phyloP scores from a whole-genome alignment of 2,888 invertebrate genomes.

The Tetranychus piercei region DNA sequence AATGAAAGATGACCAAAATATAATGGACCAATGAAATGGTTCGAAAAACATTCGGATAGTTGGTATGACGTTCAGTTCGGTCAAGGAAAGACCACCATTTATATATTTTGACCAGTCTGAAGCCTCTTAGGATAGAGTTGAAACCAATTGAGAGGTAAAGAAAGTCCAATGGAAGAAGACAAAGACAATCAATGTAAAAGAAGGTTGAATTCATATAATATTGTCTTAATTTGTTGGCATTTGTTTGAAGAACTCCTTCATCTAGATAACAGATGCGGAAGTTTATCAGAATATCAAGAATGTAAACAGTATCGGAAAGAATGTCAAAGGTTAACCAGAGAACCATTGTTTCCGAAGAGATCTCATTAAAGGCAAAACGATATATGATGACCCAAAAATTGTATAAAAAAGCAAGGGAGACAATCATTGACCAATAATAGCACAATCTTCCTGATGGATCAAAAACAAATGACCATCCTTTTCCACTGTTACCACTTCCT shows the following conservation, averaged over 20 bases:
- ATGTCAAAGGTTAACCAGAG: constrained; percentile 96
- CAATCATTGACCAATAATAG: constrained; percentile 94
- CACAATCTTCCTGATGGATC: constrained; percentile 91
- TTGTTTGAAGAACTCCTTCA: constrained; percentile 92
- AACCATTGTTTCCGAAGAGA: constrained; percentile 59
- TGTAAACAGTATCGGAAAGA: constrained; percentile 82
- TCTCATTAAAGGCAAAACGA: constrained; percentile 95
- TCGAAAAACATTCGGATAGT: constrained; percentile 90
- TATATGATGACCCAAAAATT: constrained; percentile 97
- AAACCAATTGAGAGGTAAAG: constrained; percentile 85
- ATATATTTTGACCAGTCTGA: constrained; percentile 90
- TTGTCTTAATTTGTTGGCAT: constrained; percentile 71
- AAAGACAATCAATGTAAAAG: constrained; percentile 96
- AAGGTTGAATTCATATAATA: constrained; percentile 95
- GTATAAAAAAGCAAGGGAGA: constrained; percentile 83
- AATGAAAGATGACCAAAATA: constrained; percentile 80
- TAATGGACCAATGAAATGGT: constrained; percentile 32
- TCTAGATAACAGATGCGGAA: constrained; percentile 92
- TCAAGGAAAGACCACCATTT: constrained; percentile 97
- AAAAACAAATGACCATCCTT: constrained; percentile 74
- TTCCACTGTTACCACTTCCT: neutral
- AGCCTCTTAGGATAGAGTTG: constrained; percentile 83
- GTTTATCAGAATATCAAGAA: constrained; percentile 88
- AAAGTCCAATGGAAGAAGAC: constrained; percentile 89
- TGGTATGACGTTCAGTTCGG: constrained; percentile 90